phyloP scores from a whole-genome alignment of 2,797 vertebrate genomes.

The Alfaro cultratus region DNA sequence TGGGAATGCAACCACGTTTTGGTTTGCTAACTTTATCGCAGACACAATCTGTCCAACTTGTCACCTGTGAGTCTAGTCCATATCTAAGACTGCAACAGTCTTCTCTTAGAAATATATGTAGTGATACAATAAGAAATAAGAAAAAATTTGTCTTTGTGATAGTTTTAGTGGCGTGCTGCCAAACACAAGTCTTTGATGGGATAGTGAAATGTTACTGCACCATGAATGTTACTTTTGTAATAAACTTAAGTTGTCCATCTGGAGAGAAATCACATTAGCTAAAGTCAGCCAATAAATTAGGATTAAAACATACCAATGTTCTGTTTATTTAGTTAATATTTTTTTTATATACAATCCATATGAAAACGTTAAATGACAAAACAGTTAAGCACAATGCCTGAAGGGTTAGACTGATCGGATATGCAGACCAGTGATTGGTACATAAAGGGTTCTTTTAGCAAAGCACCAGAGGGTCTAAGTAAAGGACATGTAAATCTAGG shows the following conservation, averaged over 20 bases:
- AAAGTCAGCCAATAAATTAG: background rate
- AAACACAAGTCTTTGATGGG: background rate
- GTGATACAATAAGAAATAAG: background rate
- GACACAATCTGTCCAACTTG: background rate
- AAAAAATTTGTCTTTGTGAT: background rate
- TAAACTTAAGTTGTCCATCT: background rate
- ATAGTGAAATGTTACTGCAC: background rate
- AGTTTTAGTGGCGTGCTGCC: background rate
- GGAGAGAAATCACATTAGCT: background rate
- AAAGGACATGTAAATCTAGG: background rate
- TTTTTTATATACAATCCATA: background rate
- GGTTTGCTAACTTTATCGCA: background rate
- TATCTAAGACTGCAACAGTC: background rate
- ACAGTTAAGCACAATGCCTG: background rate
- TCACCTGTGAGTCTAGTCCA: background rate
- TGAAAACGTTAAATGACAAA: background rate
- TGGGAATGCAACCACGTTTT: background rate
- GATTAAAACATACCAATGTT: background rate
- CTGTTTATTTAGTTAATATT: background rate
- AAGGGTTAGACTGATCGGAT: background rate
- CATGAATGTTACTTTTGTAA: background rate
- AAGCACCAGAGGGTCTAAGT: background rate
- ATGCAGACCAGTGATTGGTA: background rate
- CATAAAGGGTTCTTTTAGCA: background rate
- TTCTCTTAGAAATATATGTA: background rate